Conservation (phyloP, 2,113 vertebrate species). For the Neolamprologus kungweensis region DNA sequence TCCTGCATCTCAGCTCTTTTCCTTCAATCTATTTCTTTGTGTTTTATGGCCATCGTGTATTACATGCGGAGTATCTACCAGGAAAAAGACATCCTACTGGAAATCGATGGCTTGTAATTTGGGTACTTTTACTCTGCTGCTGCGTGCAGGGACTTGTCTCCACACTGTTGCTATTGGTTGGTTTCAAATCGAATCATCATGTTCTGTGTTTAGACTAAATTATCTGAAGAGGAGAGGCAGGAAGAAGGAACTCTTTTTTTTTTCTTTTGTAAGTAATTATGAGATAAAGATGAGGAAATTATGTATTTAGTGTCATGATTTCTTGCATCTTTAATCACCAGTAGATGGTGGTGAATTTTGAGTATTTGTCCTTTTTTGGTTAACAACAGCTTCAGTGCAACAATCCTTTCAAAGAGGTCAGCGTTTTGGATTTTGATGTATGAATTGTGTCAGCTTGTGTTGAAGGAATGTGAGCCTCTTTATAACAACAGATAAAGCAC, state of each 20-base stretch:
- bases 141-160: slow-evolving; percentile 25
- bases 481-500: background rate
- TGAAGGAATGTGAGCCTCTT: background rate
- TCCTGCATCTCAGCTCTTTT: slow-evolving; percentile 53
- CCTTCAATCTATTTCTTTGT: slow-evolving; percentile 60
- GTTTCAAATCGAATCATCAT: slow-evolving; percentile 45
- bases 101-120: slow-evolving; percentile 69
- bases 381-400: background rate
- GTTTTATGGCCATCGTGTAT: slow-evolving; percentile 57
- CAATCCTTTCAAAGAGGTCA: background rate
- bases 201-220: slow-evolving; percentile 34
- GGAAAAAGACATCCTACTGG: slow-evolving; percentile 54
- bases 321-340: slow-evolving; percentile 5
- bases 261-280: slow-evolving; percentile 5
- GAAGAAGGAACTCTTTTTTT: background rate
- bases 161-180: slow-evolving; percentile 29
- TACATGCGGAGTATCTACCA: slow-evolving; percentile 54
- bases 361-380: background rate
- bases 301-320: background rate
- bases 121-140: slow-evolving; percentile 30
- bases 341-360: background rate
- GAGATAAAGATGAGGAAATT: background rate
- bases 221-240: slow-evolving; percentile 16
- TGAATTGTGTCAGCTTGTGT: background rate
- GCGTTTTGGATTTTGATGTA: background rate